phyloP scores from a whole-genome alignment of 2,113 vertebrate species.

The Cavia porcellus region DNA sequence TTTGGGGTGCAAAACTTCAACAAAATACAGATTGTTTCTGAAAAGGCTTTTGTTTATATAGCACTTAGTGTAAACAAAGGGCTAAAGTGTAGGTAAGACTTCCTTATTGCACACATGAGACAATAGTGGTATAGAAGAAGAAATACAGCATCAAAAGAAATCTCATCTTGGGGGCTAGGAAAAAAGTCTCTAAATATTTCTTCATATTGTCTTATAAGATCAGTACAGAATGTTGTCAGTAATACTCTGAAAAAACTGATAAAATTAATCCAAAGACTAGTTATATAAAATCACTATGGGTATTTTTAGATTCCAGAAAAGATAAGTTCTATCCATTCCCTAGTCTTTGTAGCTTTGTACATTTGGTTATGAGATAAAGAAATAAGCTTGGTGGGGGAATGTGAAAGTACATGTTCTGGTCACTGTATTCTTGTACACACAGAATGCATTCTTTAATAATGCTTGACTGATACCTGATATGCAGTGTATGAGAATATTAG shows the following conservation, averaged over 20 bases:
- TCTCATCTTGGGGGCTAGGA: neutral
- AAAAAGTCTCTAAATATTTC: neutral
- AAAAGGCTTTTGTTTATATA: neutral
- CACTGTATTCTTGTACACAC: neutral
- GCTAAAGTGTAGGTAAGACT: neutral
- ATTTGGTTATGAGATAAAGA: slow-evolving; percentile 16
- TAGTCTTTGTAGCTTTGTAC: neutral
- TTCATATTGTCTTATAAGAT: neutral
- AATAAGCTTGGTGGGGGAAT: neutral
- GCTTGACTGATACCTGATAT: neutral
- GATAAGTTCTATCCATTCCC: neutral
- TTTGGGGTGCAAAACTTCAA: slow-evolving; percentile 26
- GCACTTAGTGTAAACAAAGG: neutral
- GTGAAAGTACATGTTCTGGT: neutral
- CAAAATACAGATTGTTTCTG: neutral
- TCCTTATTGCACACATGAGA: neutral
- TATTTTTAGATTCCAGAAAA: neutral
- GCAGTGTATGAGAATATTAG: neutral
- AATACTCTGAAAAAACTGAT: neutral
- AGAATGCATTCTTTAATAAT: neutral
- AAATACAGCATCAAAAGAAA: neutral
- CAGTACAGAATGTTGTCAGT: neutral
- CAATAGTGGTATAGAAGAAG: neutral
- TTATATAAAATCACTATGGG: neutral
- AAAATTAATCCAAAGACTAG: neutral